Conservation (phyloP, 30 jellyfish, hydroid and myxozoan species). For the Aurelia aurita region DNA sequence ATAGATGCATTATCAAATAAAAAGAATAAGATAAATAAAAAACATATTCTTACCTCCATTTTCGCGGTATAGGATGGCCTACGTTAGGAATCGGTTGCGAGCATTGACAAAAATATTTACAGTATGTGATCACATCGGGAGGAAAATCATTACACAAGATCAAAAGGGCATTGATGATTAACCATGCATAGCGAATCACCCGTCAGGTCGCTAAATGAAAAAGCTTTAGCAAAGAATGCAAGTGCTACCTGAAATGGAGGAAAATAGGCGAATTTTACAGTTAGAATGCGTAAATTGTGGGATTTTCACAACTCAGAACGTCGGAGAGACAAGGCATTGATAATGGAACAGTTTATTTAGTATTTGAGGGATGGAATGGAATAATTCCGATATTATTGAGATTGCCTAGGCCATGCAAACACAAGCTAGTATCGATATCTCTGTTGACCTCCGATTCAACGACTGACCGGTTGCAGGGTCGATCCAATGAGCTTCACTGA, state of each 20-base stretch:
- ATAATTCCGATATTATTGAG: not conserved
- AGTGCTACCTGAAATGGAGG: no score
- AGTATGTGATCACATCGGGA: slow-evolving; percentile 60
- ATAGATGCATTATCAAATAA: no score
- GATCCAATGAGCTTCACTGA: slow-evolving; percentile 31
- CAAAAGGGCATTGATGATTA: slow-evolving; percentile 42
- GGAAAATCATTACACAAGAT: slow-evolving; percentile 69
- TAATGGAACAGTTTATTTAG: not conserved
- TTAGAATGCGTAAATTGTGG: no score
- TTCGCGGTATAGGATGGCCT: slow-evolving; percentile 65
- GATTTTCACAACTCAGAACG: no score
- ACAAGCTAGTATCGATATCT: not conserved
- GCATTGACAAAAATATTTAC: slow-evolving; percentile 64
- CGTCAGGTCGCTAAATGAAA: not conserved
- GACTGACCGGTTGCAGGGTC: slow-evolving; percentile 49
- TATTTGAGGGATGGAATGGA: not conserved
- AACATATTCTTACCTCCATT: slow-evolving; percentile 56
- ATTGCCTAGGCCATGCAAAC: slow-evolving; percentile 10
- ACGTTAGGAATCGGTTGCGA: slow-evolving; percentile 50
- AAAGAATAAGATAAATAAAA: not conserved
- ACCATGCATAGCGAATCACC: slow-evolving; percentile 52
- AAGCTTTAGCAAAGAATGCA: no score
- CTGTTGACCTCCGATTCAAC: slow-evolving; percentile 7
- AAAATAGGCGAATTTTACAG: no score
- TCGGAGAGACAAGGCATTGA: no score